phyloP scores from a whole-genome alignment of 2,888 invertebrate species.

The Aphidius colemani region DNA sequence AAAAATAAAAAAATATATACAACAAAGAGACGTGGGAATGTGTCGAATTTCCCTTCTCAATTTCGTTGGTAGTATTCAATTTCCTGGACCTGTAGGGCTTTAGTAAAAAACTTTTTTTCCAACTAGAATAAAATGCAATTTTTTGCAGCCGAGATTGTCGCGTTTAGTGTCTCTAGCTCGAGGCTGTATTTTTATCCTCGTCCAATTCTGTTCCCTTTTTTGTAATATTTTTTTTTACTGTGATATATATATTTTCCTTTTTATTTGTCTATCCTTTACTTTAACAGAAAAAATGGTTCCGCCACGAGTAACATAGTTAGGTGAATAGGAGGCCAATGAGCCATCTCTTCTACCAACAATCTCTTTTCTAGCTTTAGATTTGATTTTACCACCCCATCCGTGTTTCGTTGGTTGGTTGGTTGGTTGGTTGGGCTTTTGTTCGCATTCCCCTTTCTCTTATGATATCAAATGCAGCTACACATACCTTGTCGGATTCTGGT shows the following conservation, averaged over 20 bases:
- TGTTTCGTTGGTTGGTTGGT: conserved; percentile 13
- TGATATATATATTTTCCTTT: conserved; percentile 7
- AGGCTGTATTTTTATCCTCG: conserved; percentile 22
- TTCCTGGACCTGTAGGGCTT: conserved; percentile 46
- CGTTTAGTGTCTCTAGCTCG: conserved; percentile 34
- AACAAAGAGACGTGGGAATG: conserved; percentile 45
- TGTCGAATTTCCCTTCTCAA: conserved; percentile 53
- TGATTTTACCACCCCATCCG: conserved; percentile 36
- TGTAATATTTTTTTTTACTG: conserved; percentile 18
- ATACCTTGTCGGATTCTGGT: background rate
- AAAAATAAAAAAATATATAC: conserved; percentile 21
- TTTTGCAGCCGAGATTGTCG: conserved; percentile 38
- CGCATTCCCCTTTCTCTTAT: conserved; percentile 11
- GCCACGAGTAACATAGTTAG: conserved; percentile 52
- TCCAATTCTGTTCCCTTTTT: conserved; percentile 18
- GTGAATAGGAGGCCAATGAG: conserved; percentile 54
- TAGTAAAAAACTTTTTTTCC: conserved; percentile 11
- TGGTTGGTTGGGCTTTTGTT: background rate
- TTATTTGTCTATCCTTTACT: conserved; percentile 28
- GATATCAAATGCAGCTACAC: background rate
- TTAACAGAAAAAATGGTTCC: conserved; percentile 45
- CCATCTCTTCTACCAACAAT: conserved; percentile 50
- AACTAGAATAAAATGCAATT: conserved; percentile 24
- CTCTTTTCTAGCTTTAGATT: conserved; percentile 40
- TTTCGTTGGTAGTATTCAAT: conserved; percentile 53